Conservation (phyloP, 2,113 vertebrate genomes). For the Nibea albiflora region DNA sequence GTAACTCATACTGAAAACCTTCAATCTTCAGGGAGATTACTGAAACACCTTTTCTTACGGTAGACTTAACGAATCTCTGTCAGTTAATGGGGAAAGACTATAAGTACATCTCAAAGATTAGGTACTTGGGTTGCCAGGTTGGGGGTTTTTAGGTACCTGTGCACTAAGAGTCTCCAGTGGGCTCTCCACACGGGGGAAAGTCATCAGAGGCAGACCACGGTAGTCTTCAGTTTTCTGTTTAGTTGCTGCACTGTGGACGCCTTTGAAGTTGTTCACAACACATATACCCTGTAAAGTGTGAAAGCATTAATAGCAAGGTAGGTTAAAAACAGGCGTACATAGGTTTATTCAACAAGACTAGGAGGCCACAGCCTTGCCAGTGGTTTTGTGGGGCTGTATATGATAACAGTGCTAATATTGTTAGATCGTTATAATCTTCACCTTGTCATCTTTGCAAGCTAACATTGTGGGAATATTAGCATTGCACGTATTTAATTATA, state of each 20-base stretch:
- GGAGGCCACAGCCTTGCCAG: too few relatives aligned
- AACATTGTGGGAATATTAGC: neutral
- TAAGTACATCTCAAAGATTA: constrained; percentile 50
- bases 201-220: constrained; percentile 93
- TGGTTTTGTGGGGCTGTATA: too few relatives aligned
- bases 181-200: constrained; percentile 97
- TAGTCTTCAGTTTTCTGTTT: constrained; percentile 95
- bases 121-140: constrained; percentile 29
- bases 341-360: too few relatives aligned
- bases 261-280: constrained; percentile 98
- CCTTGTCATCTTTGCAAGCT: neutral
- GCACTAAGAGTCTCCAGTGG: constrained; percentile 97
- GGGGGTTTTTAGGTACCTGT: constrained; percentile 87
- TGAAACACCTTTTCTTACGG: neutral
- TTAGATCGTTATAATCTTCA: neutral
- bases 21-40: neutral
- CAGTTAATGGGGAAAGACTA: constrained; percentile 53
- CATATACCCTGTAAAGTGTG: constrained; percentile 88
- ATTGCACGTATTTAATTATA: neutral
- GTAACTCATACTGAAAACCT: neutral
- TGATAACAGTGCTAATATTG: neutral
- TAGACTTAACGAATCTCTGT: constrained; percentile 23
- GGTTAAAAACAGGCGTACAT: neutral
- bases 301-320: constrained; percentile 2
- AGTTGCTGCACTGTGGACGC: constrained; percentile 85